These are phyloP conservation scores for Drosophila serrata DNA, from an alignment of 1,140 invertebrate species.

Conservation along the genomic window DNA sequence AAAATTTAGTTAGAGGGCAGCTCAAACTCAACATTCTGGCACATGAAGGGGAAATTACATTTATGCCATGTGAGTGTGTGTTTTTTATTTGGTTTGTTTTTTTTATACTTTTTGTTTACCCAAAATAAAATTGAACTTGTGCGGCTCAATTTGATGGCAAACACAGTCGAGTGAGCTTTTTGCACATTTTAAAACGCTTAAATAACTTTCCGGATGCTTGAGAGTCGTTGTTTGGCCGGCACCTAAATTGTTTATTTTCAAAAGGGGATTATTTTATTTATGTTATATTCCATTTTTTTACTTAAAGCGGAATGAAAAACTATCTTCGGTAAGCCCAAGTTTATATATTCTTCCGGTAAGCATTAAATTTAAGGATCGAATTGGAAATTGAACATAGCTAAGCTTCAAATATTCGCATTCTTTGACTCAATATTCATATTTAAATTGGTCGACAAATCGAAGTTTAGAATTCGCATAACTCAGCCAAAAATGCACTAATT, in stretches of 20 bases:
- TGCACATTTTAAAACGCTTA: conserved; percentile 50
- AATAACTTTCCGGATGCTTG: conserved; percentile 21
- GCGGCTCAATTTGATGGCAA: conserved; percentile 62
- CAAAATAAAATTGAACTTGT: conserved; percentile 63
- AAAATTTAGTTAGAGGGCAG: conserved; percentile 77
- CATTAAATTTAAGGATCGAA: no score
- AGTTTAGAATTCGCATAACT: no score
- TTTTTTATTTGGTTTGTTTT: conserved; percentile 15
- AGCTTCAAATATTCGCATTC: no score
- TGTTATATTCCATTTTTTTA: not conserved
- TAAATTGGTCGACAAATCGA: no score
- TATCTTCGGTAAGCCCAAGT: no score
- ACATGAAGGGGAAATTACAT: conserved; percentile 25
- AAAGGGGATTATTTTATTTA: conserved; percentile 3
- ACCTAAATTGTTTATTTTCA: conserved; percentile 14
- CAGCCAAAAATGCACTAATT: no score
- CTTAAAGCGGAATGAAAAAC: no score
- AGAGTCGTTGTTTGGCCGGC: not conserved
- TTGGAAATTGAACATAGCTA: no score
- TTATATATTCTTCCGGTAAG: no score
- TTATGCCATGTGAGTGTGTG: conserved; percentile 12
- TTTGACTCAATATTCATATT: no score
- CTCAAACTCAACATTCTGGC: conserved; percentile 25
- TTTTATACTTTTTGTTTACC: conserved; percentile 10
- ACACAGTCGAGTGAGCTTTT: conserved; percentile 50